phyloP scores from a whole-genome alignment of 2,888 invertebrate genomes.

The Sphaerophoria taeniata region DNA sequence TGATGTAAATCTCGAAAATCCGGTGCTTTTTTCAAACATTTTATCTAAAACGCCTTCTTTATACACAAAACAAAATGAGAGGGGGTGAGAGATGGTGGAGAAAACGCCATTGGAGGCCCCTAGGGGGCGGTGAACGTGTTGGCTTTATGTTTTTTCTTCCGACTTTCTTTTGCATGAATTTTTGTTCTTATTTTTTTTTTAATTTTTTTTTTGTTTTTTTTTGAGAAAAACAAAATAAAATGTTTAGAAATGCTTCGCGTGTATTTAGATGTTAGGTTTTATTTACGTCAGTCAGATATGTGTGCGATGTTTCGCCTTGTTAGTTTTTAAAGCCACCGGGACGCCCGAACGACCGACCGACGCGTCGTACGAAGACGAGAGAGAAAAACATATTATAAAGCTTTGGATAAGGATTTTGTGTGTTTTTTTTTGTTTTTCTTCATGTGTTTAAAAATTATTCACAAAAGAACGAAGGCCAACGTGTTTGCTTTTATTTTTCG shows the following conservation, averaged over 20 bases:
- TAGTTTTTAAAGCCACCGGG: conserved; percentile 45
- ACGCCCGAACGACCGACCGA: neutral
- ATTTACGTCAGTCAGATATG: conserved; percentile 66
- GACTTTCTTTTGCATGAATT: conserved; percentile 25
- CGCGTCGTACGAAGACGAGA: neutral
- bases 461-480: conserved; percentile 60
- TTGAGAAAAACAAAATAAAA: conserved; percentile 6
- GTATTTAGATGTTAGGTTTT: conserved; percentile 73
- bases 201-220: conserved; percentile 13
- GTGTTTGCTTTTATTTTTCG: conserved; percentile 36
- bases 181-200: conserved; percentile 25
- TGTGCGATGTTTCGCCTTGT: conserved; percentile 44
- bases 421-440: no score
- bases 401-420: conserved; percentile 29
- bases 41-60: conserved; percentile 71
- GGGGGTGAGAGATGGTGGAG: neutral
- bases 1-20: conserved; percentile 75
- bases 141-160: conserved; percentile 72
- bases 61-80: conserved; percentile 35
- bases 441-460: neutral
- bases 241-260: conserved; percentile 71
- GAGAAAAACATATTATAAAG: conserved; percentile 16
- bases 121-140: conserved; percentile 69
- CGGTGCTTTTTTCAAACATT: conserved; percentile 74
- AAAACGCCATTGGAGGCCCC: conserved; percentile 41